Conservation (phyloP, 2,888 invertebrate species). For the Drosophila incognita region DNA sequence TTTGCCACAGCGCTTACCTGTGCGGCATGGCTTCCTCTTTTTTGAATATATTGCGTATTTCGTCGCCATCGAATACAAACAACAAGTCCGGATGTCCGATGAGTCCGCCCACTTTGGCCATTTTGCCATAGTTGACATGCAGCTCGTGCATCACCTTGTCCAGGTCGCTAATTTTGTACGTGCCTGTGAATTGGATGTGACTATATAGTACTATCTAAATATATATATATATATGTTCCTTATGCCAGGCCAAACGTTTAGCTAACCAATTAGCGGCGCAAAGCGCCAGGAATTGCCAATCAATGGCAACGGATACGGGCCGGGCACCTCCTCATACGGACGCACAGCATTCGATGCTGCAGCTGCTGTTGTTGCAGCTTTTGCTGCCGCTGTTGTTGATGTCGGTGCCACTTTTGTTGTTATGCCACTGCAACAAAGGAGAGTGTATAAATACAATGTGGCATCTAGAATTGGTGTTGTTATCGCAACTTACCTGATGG, state of each 20-base stretch:
- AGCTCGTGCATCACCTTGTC: constrained; percentile 87
- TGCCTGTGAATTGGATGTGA: constrained; percentile 83
- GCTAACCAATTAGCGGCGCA: constrained; percentile 88
- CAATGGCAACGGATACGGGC: constrained; percentile 90
- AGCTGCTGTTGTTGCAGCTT: constrained; percentile 17
- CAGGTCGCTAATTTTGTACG: constrained; percentile 87
- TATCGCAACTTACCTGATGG: constrained; percentile 27
- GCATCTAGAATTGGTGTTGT: neutral
- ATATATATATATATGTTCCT: neutral
- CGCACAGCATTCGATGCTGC: constrained; percentile 61
- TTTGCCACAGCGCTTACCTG: constrained; percentile 82
- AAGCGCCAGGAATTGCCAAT: constrained; percentile 93
- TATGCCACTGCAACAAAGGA: constrained; percentile 3
- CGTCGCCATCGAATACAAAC: constrained; percentile 90
- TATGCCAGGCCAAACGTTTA: neutral
- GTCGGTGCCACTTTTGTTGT: neutral
- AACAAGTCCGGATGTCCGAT: constrained; percentile 91
- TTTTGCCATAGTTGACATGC: constrained; percentile 87
- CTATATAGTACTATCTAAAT: neutral
- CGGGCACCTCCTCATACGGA: constrained; percentile 90
- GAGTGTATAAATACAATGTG: neutral
- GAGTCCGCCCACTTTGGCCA: constrained; percentile 89
- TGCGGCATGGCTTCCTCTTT: constrained; percentile 90
- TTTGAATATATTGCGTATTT: constrained; percentile 89
- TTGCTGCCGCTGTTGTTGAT: constrained; percentile 17